Evolutionary conservation across 1,140 invertebrate genomes (phyloP).

Genomic region (Ceratina australensis): DNA sequence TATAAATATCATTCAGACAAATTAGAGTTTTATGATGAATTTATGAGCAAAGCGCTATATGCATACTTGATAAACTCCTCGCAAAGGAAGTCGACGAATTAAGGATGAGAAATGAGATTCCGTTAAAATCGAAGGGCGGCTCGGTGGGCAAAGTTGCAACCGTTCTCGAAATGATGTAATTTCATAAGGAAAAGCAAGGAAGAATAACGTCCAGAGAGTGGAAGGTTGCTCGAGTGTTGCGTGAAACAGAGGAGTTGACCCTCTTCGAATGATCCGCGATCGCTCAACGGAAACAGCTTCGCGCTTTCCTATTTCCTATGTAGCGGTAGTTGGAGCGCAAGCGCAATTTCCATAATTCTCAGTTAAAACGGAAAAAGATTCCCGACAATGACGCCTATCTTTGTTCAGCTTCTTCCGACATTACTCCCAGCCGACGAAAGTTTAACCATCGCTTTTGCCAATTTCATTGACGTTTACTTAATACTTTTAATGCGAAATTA

Average conservation of each 20-base stretch:
- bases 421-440: neutral
- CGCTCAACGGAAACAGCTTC: neutral
- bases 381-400: conserved; percentile 3
- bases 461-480: neutral
- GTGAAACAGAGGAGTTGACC: neutral
- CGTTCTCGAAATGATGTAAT: neutral
- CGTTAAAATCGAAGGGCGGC: neutral
- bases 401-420: neutral
- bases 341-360: conserved; percentile 21
- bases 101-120: neutral
- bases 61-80: too few species aligned
- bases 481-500: too few species aligned
- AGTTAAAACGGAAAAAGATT: neutral
- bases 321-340: neutral
- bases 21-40: too few species aligned
- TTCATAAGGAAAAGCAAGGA: conserved; percentile 6
- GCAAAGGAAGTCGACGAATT: neutral
- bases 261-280: conserved; percentile 1
- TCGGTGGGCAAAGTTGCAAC: neutral
- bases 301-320: neutral
- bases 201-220: neutral
- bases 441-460: neutral
- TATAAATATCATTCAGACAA: too few species aligned
- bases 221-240: conserved; percentile 4
- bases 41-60: too few species aligned